phyloP scores from a whole-genome alignment of 2,888 invertebrate genomes.

The Gymnoscelis rufifasciata region DNA sequence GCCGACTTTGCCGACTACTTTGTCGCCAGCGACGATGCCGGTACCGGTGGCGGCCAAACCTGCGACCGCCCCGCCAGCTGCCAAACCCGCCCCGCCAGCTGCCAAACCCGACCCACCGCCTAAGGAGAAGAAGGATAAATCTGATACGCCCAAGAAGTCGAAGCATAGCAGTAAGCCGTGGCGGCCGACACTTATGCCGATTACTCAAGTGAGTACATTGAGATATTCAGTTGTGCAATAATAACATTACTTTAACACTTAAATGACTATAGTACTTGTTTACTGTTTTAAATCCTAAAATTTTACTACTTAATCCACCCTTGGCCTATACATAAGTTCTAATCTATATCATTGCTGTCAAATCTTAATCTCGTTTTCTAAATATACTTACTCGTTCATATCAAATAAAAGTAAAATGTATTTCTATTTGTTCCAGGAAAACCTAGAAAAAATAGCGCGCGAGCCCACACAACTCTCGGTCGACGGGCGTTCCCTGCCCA shows the following conservation, averaged over 20 bases:
- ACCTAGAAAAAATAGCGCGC: constrained; percentile 56
- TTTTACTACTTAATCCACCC: too few species aligned
- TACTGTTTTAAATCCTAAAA: too few species aligned
- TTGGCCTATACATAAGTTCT: too few species aligned
- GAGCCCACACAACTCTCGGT: constrained; percentile 78
- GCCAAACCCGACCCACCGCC: constrained; percentile 20
- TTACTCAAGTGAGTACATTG: constrained; percentile 65
- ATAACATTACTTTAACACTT: too few species aligned
- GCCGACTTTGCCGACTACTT: constrained; percentile 48
- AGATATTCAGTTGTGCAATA: too few species aligned
- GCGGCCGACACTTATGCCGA: constrained; percentile 85
- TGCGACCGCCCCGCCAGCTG: too few species aligned
- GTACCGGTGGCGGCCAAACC: constrained; percentile 34
- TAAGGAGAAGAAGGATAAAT: constrained; percentile 59
- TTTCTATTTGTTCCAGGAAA: constrained; percentile 52
- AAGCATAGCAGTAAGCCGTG: constrained; percentile 82
- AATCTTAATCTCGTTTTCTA: too few species aligned
- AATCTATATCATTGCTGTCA: too few species aligned
- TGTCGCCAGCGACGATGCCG: constrained; percentile 51
- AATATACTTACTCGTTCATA: too few species aligned
- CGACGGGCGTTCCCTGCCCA: constrained; percentile 79
- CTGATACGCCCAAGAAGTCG: constrained; percentile 59
- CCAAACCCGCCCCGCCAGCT: constrained; percentile 25
- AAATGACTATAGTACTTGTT: too few species aligned
- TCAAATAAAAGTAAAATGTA: not conserved